A percentile compares a stretch with the other conserved stretches of the same genome.
Evolutionary conservation across 2,113 vertebrate genomes (phyloP).

Genomic region (Dasypus novemcinctus): DNA sequence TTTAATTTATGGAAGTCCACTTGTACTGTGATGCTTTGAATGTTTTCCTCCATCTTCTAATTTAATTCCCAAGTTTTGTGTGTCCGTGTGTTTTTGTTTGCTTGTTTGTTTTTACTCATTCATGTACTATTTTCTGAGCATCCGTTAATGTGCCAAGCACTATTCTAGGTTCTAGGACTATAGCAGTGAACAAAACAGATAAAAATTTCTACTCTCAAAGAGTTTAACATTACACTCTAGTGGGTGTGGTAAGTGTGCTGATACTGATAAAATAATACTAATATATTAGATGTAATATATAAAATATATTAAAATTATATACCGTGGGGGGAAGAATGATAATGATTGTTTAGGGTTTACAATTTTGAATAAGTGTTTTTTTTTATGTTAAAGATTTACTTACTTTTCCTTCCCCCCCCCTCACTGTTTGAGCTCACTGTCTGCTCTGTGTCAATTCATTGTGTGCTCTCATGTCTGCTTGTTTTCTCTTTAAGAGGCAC

Average conservation of each 20-base stretch:
- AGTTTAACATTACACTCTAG: background rate
- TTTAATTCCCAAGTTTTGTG: background rate
- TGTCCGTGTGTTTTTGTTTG: background rate
- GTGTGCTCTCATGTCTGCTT: too few species aligned
- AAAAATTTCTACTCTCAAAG: background rate
- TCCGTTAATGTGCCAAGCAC: background rate
- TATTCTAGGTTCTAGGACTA: background rate
- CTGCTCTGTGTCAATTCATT: too few species aligned
- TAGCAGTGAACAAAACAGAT: background rate
- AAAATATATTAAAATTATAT: background rate
- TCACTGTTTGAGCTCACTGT: too few species aligned
- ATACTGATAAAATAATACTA: background rate
- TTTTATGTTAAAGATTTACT: too few species aligned
- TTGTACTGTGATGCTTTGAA: background rate
- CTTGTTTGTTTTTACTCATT: too few species aligned
- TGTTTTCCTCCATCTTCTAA: background rate
- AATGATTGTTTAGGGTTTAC: background rate
- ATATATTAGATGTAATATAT: background rate
- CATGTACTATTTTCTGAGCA: slow-evolving; percentile 2
- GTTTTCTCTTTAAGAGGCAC: too few species aligned
- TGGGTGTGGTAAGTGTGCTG: background rate
- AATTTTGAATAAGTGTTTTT: too few species aligned
- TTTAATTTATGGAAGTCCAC: background rate
- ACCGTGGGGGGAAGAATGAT: background rate
- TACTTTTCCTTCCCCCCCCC: too few species aligned